A percentile compares a stretch with the other conserved stretches of the same genome.
Evolutionary conservation across 2,113 vertebrate genomes (phyloP).

Genomic region (Anguilla rostrata): DNA sequence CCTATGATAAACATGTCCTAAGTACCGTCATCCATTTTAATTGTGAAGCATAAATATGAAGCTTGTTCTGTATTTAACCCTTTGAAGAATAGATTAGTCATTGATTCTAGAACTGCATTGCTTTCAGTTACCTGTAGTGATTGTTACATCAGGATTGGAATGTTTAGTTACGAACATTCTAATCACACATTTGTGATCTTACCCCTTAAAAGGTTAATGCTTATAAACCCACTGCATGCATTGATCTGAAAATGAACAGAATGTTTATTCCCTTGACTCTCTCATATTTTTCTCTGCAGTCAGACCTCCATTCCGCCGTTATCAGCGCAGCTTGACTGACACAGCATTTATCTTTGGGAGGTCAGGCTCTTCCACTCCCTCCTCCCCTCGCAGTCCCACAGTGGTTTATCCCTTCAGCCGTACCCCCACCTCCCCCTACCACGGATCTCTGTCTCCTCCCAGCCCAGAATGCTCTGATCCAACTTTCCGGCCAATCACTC

Average conservation of each 20-base stretch:
- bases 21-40: background rate
- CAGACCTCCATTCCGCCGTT: constrained; percentile 70
- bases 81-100: too few species aligned
- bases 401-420: constrained; percentile 54
- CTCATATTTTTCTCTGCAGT: constrained; percentile 50
- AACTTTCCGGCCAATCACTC: constrained; percentile 47
- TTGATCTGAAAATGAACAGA: too few species aligned
- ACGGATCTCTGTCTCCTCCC: constrained; percentile 46
- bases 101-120: too few species aligned
- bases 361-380: constrained; percentile 44
- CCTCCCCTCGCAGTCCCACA: constrained; percentile 38
- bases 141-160: too few species aligned
- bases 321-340: constrained; percentile 83
- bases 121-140: too few species aligned
- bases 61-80: background rate
- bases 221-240: too few species aligned
- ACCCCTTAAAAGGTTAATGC: too few species aligned
- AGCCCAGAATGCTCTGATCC: constrained; percentile 32
- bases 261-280: background rate
- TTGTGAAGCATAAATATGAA: background rate
- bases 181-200: too few species aligned
- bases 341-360: constrained; percentile 78
- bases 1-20: background rate
- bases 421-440: constrained; percentile 49
- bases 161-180: too few species aligned